Evolutionary conservation across 2,888 invertebrate species (phyloP).

Genomic region (Hypomecis atomaria): DNA sequence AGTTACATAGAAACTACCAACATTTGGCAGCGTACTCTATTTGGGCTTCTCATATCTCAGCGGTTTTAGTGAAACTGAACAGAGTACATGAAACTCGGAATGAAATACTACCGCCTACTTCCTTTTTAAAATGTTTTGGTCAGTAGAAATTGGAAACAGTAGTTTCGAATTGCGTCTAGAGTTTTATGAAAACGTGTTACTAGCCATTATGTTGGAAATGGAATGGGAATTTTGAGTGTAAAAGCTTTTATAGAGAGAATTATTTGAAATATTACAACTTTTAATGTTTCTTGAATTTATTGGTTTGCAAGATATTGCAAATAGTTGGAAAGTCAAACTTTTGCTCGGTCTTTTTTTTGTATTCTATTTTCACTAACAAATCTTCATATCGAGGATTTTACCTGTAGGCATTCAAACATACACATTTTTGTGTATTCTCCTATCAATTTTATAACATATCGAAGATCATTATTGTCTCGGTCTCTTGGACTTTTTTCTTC

Average conservation of each 20-base stretch:
- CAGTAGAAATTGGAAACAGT: conserved; percentile 20
- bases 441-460: no score
- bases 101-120: conserved; percentile 16
- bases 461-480: no score
- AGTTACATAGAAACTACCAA: conserved; percentile 2
- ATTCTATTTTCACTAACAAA: no score
- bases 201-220: neutral
- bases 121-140: conserved; percentile 11
- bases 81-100: conserved; percentile 5
- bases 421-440: no score
- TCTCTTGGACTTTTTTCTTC: no score
- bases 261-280: neutral
- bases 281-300: neutral
- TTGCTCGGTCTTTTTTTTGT: no score
- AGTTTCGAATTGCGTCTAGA: conserved; percentile 4
- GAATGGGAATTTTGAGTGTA: neutral
- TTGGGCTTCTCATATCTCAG: conserved; percentile 1
- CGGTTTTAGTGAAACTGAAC: conserved; percentile 11
- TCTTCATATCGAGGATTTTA: no score
- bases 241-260: neutral
- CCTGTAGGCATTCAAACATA: no score
- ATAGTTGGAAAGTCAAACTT: no score
- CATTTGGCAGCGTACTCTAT: conserved; percentile 7
- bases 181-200: conserved; percentile 8
- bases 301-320: neutral